A percentile compares a stretch with the other conserved stretches of the same genome.
These are phyloP conservation scores for Popillia japonica DNA, from an alignment of 1,140 invertebrate species.

Conservation along the genomic window DNA sequence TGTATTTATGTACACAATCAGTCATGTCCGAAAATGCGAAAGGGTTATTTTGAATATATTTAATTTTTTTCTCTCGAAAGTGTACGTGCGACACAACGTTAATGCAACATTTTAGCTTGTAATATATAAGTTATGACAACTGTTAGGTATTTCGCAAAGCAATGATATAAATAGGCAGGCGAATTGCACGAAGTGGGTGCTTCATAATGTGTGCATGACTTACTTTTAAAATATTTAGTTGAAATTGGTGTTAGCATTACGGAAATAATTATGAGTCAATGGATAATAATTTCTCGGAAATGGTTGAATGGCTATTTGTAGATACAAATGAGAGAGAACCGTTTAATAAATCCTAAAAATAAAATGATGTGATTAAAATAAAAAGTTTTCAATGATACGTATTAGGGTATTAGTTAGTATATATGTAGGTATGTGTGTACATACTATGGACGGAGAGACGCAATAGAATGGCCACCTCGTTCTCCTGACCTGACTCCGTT, in stretches of 20 bases:
- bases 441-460: no score
- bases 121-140: constrained; percentile 2
- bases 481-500: no score
- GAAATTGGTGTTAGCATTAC: background rate
- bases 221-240: background rate
- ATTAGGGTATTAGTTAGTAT: no score
- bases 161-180: background rate
- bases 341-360: no score
- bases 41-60: constrained; percentile 20
- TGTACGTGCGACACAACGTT: background rate
- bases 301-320: no score
- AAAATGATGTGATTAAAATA: no score
- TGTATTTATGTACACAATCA: constrained; percentile 25
- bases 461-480: no score
- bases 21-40: constrained; percentile 28
- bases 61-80: constrained; percentile 10
- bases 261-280: no score
- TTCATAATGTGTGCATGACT: background rate
- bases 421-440: no score
- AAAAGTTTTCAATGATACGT: no score
- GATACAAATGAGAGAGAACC: no score
- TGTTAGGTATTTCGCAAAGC: constrained; percentile 4
- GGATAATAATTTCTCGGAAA: no score
- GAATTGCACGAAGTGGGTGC: background rate
- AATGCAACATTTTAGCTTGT: background rate